Evolutionary conservation across 2,888 invertebrate genomes (phyloP).

Genomic region (Chaetogeoica ovagalla): DNA sequence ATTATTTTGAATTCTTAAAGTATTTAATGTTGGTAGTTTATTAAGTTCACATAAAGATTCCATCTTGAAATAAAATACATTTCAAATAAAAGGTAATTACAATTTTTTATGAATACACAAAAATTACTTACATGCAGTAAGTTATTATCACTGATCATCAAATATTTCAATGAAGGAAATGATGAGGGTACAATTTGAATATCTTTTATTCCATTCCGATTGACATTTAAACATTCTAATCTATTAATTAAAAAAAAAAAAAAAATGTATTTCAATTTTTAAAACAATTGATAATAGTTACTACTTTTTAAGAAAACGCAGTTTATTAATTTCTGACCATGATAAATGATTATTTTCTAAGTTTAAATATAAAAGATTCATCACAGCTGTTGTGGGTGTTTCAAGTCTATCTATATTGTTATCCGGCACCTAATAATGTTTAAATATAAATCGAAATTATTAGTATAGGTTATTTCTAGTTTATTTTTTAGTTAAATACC

Average conservation of each 20-base stretch:
- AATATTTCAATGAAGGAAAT: constrained; percentile 33
- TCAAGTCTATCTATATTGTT: constrained; percentile 35
- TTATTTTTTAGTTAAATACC: not conserved
- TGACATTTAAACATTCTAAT: constrained; percentile 43
- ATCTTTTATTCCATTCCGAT: constrained; percentile 35
- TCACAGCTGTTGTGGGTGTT: not conserved
- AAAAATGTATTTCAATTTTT: not conserved
- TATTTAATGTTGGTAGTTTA: constrained; percentile 25
- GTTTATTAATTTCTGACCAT: constrained; percentile 46
- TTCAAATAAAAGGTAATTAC: no score
- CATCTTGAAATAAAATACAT: constrained; percentile 12
- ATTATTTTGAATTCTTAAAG: constrained; percentile 48
- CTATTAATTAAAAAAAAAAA: constrained; percentile 12
- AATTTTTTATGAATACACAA: no score
- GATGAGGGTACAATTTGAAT: constrained; percentile 23
- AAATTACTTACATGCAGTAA: constrained; percentile 20
- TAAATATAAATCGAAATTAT: not conserved
- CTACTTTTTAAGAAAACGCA: constrained; percentile 31
- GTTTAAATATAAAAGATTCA: constrained; percentile 15
- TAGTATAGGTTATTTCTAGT: not conserved
- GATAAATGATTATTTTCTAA: constrained; percentile 45
- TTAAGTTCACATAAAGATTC: constrained; percentile 39
- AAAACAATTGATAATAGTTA: not conserved
- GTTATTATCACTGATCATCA: constrained; percentile 46
- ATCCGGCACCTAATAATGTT: constrained; percentile 15